Evolutionary conservation across 1,140 invertebrate genomes (phyloP), one percentile per base, ranked within the genome.

Genomic region (Drepana arcuata): DNA sequence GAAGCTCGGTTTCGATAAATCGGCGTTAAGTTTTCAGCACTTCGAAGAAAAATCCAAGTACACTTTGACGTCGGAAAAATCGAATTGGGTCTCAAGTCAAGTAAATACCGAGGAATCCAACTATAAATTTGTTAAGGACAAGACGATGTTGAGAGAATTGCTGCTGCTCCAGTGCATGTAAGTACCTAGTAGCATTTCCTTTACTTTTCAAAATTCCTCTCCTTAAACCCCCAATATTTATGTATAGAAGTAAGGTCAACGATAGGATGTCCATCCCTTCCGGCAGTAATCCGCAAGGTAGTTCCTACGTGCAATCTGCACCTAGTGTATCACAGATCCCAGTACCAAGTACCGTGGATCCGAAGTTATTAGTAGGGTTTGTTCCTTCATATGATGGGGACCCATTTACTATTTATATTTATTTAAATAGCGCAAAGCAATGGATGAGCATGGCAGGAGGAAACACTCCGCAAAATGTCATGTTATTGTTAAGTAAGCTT

Each of bases 401-500:
- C 37, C 28, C 37, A 16, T n/a, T n/a, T 7, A 32, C 29, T 11
- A 7, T 40, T 1, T 40, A 40, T 14, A 31, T 16, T 26, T 40
- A 21, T 40, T 26, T 40, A 32, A 40, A 40, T 18, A 14, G 16
- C 7, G 29, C 29, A 1, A 24, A 32, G n/a, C 21, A 40, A 16
- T 40, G 37, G 37, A n/a, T 40, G 6, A 3, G 11, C 2, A 4
- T n/a, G 4, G 33, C 16, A 30, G 27, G 26, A 1, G 40, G 18
- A 9, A 21, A 35, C 2, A 32, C 1, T 1, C 42, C 42, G 1
- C 5, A 36, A 26, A 36, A 43, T 10, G 28, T 36, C 3, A 43
- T 43, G 41, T 13, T 43, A 27, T 16, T 43, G 13, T 14, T 43
- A 14, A 29, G 41, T 24, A 43, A 37, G 14, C 10, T 43, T 32